Conservation (phyloP, 1,140 invertebrate species). For the Gonioctena quinquepunctata region DNA sequence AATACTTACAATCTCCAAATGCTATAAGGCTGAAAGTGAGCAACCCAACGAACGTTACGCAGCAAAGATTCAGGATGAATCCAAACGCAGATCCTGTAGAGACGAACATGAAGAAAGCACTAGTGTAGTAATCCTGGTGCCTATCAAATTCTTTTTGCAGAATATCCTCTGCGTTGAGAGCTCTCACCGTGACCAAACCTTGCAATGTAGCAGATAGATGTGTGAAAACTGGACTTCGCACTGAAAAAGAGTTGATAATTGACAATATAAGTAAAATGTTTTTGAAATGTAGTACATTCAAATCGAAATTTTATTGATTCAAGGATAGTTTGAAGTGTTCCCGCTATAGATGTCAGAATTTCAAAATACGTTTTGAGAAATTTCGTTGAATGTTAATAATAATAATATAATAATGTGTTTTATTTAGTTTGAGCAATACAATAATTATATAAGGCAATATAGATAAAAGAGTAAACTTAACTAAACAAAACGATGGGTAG, state of each 20-base stretch:
- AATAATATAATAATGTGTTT: no score
- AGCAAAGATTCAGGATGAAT: conserved; percentile 31
- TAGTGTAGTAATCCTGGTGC: conserved; percentile 66
- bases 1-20: conserved; percentile 39
- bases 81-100: conserved; percentile 33
- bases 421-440: no score
- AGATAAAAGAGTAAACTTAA: no score
- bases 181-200: conserved; percentile 79
- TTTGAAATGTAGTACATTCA: no score
- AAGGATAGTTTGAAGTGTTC: no score
- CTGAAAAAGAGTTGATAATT: conserved; percentile 53
- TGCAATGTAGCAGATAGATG: conserved; percentile 75
- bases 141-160: conserved; percentile 74
- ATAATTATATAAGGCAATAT: no score
- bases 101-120: conserved; percentile 68
- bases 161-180: conserved; percentile 68
- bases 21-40: conserved; percentile 7
- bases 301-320: no score
- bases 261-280: neutral
- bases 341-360: no score
- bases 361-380: no score
- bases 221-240: conserved; percentile 80
- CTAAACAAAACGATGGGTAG: no score
- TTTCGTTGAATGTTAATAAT: no score
- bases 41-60: conserved; percentile 24